phyloP scores from a whole-genome alignment of 23 tunicate species.

The Ascidia mentula region DNA sequence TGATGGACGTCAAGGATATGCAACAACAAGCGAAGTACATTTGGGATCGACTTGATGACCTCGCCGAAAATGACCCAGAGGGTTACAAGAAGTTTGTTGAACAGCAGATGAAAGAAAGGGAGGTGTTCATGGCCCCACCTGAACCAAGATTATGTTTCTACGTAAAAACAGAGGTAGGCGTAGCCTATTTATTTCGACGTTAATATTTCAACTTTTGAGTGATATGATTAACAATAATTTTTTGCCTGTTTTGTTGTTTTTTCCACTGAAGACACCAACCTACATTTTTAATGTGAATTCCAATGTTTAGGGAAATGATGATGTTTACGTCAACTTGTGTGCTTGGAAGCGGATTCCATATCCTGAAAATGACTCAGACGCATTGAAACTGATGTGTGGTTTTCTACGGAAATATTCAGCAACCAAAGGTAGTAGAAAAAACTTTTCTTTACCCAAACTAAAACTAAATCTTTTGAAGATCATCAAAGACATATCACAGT shows the following conservation, averaged over 20 bases:
- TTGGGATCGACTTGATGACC: slow-evolving; percentile 81
- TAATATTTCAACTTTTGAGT: no score
- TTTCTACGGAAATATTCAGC: background rate
- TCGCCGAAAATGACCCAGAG: slow-evolving; percentile 59
- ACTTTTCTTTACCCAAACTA: background rate
- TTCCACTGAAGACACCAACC: no score
- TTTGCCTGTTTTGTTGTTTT: no score
- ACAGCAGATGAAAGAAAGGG: slow-evolving; percentile 81
- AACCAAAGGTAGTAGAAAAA: slow-evolving; percentile 17
- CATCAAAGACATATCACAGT: slow-evolving; percentile 4
- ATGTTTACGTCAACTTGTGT: slow-evolving; percentile 53
- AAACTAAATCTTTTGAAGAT: background rate
- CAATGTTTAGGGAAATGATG: background rate
- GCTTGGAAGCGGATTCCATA: slow-evolving; percentile 74
- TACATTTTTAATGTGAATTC: no score
- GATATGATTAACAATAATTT: no score
- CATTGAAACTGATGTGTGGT: slow-evolving; percentile 65
- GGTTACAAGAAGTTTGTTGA: slow-evolving; percentile 82
- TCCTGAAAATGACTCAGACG: slow-evolving; percentile 52
- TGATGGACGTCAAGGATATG: slow-evolving; percentile 52
- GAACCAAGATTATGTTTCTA: slow-evolving; percentile 64
- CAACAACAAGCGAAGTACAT: slow-evolving; percentile 75
- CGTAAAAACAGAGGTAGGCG: background rate
- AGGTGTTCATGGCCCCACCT: slow-evolving; percentile 50
- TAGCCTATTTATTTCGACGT: no score